A percentile compares a stretch with the other conserved stretches of the same genome.
Evolutionary conservation across 2,113 vertebrate genomes (phyloP).

Genomic region (Candoia aspera): DNA sequence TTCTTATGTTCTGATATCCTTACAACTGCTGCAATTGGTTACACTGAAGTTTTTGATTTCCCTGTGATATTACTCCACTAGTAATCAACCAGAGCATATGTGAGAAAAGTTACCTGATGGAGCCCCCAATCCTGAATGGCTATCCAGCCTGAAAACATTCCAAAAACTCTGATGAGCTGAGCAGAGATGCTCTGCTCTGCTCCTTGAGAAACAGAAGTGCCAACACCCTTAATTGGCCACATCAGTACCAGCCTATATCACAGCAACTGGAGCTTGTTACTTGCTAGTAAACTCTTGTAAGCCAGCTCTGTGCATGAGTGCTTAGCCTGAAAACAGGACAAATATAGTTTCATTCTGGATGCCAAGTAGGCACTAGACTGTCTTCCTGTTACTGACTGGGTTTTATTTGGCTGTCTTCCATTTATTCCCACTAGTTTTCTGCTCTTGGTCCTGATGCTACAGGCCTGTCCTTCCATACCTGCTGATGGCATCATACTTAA

Average conservation of each 20-base stretch:
- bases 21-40: not conserved
- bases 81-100: too few relatives aligned
- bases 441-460: not conserved
- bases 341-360: not conserved
- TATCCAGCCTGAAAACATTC: not conserved
- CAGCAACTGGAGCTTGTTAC: not conserved
- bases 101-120: not conserved
- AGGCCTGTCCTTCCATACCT: not conserved
- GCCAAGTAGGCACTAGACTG: not conserved
- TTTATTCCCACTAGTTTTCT: not conserved
- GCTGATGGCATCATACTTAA: fast-evolving
- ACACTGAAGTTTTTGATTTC: not conserved
- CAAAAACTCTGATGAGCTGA: not conserved
- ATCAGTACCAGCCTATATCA: not conserved
- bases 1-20: not conserved
- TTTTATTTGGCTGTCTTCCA: not conserved
- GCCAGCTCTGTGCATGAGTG: not conserved
- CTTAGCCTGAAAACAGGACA: not conserved
- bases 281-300: not conserved
- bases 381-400: not conserved
- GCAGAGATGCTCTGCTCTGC: not conserved
- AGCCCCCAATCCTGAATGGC: not conserved
- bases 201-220: not conserved
- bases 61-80: not conserved
- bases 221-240: not conserved